These are phyloP conservation scores for Bos javanicus DNA, from an alignment of 2,113 vertebrate genomes.

Conservation along the genomic window DNA sequence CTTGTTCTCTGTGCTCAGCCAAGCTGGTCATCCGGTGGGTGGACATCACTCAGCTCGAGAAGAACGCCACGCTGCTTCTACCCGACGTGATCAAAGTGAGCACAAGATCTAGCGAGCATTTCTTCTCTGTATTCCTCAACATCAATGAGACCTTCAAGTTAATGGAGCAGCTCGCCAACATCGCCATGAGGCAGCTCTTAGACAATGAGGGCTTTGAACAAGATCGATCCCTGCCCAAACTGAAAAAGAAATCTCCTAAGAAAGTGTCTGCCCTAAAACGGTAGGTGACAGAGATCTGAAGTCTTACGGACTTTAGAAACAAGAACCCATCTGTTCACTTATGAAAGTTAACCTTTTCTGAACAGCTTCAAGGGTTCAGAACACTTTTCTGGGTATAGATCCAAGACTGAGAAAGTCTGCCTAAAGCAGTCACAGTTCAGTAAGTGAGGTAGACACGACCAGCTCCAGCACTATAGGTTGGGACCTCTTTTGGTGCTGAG, in stretches of 20 bases:
- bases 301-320: rapidly evolving
- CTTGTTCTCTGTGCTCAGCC: slow-evolving; percentile 77
- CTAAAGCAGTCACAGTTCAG: neutral
- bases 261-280: slow-evolving; percentile 97
- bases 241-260: slow-evolving; percentile 96
- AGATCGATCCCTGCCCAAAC: slow-evolving; percentile 94
- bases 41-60: slow-evolving; percentile 97
- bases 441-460: neutral
- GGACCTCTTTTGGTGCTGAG: neutral
- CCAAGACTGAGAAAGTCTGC: neutral
- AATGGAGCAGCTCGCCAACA: slow-evolving; percentile 98
- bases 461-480: too few relatives aligned
- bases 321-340: neutral
- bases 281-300: slow-evolving; percentile 74
- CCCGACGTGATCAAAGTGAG: slow-evolving; percentile 95
- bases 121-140: slow-evolving; percentile 98
- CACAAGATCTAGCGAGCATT: slow-evolving; percentile 91
- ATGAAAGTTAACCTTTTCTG: neutral
- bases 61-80: slow-evolving; percentile 93
- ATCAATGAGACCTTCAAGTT: slow-evolving; percentile 97
- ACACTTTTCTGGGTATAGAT: neutral
- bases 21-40: slow-evolving; percentile 98
- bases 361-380: neutral
- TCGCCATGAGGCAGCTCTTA: slow-evolving; percentile 96
- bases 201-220: slow-evolving; percentile 98